Percentiles rank a stretch among this genome's conserved stretches.
Evolutionary conservation across 2,797 vertebrate genomes (phyloP).

Genomic region (Gallinago solitaria): DNA sequence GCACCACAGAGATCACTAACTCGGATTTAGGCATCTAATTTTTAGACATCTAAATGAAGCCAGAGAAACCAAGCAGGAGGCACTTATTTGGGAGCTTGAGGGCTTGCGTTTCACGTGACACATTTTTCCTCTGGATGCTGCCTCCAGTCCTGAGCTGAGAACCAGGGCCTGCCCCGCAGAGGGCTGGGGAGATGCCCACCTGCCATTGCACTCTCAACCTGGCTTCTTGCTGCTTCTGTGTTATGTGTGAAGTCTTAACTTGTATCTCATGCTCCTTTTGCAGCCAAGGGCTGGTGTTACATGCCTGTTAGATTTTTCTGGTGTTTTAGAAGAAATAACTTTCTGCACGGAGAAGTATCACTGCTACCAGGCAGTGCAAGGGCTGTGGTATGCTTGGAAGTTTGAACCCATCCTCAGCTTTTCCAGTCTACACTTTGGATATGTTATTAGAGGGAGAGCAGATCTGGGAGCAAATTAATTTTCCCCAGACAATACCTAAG

Average conservation of each 20-base stretch:
- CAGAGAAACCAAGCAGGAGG: background rate
- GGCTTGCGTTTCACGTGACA: background rate
- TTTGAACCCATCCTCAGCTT: background rate
- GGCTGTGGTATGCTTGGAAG: background rate
- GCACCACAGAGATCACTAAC: background rate
- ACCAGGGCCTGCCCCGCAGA: background rate
- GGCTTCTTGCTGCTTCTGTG: background rate
- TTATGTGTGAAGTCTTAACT: background rate
- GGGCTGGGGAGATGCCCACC: background rate
- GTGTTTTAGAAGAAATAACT: background rate
- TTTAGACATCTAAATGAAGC: conserved; percentile 24
- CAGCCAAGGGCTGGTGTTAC: background rate
- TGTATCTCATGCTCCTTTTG: fast-evolving
- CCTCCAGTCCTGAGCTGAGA: background rate
- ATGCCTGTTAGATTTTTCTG: fast-evolving
- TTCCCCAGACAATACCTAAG: background rate
- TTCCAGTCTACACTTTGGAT: background rate
- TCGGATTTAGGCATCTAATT: conserved; percentile 43
- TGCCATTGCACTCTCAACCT: fast-evolving
- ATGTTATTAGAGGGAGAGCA: background rate
- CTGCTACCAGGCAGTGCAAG: background rate
- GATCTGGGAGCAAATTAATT: background rate
- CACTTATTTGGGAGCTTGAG: conserved; percentile 8
- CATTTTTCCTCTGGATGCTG: background rate
- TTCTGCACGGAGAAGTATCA: background rate